These are phyloP conservation scores for Catonia carolina DNA, from an alignment of 2,888 invertebrate species.

Conservation along the genomic window DNA sequence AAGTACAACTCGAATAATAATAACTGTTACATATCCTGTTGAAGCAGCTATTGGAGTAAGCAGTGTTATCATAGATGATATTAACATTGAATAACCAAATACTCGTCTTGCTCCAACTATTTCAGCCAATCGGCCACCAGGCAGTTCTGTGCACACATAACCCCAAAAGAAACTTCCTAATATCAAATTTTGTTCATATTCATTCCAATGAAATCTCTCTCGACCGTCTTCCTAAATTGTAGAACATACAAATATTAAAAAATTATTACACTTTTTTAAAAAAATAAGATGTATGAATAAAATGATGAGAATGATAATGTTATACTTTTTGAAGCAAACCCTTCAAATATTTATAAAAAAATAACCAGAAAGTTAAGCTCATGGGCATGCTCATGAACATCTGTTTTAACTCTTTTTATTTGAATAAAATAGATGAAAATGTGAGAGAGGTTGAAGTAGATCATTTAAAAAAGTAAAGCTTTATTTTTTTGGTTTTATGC, in stretches of 20 bases:
- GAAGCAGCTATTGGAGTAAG: conserved; percentile 71
- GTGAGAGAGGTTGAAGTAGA: too few relatives aligned
- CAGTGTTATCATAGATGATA: conserved; percentile 73
- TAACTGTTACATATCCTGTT: conserved; percentile 59
- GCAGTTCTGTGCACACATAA: conserved; percentile 81
- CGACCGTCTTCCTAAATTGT: conserved; percentile 34
- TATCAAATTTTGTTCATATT: conserved; percentile 69
- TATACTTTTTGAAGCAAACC: background rate
- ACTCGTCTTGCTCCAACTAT: conserved; percentile 74
- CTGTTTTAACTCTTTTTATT: too few relatives aligned
- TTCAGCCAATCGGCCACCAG: conserved; percentile 80
- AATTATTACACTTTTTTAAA: too few relatives aligned
- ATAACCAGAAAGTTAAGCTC: too few relatives aligned
- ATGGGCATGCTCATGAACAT: too few relatives aligned
- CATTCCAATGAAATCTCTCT: conserved; percentile 66
- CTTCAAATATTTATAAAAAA: too few relatives aligned
- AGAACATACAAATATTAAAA: too few relatives aligned
- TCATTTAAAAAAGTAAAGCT: too few relatives aligned
- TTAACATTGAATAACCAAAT: conserved; percentile 79
- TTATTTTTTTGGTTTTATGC: too few relatives aligned
- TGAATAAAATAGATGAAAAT: too few relatives aligned
- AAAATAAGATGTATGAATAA: too few relatives aligned
- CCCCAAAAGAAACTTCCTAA: conserved; percentile 90
- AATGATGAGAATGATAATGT: background rate
- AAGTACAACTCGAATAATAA: conserved; percentile 63